These are phyloP conservation scores for Entomobrya proxima DNA, from an alignment of 2,888 invertebrate species.

Conservation along the genomic window DNA sequence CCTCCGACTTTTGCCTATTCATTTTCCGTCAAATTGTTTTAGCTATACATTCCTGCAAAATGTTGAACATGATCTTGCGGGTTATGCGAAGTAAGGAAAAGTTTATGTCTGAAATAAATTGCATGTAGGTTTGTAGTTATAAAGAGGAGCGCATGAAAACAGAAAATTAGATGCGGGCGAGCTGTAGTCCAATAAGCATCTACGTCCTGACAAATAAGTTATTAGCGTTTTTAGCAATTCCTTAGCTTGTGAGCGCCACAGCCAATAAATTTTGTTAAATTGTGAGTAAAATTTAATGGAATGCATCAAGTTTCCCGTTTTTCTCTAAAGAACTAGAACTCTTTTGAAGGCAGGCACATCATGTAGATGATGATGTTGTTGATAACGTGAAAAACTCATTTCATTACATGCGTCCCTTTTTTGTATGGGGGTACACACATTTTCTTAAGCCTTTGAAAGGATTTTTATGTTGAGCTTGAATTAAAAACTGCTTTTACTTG, in stretches of 20 bases:
- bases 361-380: neutral
- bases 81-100: too few species aligned
- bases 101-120: too few species aligned
- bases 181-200: too few species aligned
- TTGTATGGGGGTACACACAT: neutral
- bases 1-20: too few species aligned
- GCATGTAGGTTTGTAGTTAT: too few species aligned
- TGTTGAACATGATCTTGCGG: too few species aligned
- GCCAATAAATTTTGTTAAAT: conserved; percentile 51
- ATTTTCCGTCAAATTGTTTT: neutral
- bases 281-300: conserved; percentile 42
- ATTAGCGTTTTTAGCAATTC: neutral
- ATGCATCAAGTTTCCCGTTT: neutral
- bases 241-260: neutral
- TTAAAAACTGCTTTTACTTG: neutral
- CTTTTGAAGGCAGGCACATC: neutral
- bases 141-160: too few species aligned
- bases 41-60: neutral
- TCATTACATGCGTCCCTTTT: neutral
- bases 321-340: neutral
- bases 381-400: conserved; percentile 1
- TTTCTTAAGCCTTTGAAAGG: conserved; percentile 28
- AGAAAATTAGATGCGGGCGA: too few species aligned
- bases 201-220: neutral
- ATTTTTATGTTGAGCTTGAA: conserved; percentile 12